Evolutionary conservation across 1,140 invertebrate genomes (phyloP), one percentile per base, ranked within the genome.

Genomic region (Zaprionus gabonicus): DNA sequence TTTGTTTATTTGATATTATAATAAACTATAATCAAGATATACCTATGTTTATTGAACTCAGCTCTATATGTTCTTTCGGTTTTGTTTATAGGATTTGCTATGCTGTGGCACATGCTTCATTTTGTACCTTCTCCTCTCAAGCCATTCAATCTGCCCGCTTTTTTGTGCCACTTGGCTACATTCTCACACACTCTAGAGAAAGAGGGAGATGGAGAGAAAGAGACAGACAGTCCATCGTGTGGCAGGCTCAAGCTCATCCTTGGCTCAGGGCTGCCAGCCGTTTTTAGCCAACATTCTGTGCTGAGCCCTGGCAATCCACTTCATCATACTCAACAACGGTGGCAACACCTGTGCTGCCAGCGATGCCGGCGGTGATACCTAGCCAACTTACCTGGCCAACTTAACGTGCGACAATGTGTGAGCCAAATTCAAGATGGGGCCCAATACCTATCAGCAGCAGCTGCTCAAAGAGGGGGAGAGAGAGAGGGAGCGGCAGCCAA

Each of bases 331-430:
- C 73, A 83, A 78, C 57, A 53, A 73, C 58, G 76, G 41, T 57
- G 83, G 55, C 64, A 83, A 62, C 84, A 82, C 67, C 76, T 86
- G 82, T 70, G 77, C 57, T 53, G 36, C 51, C 59, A 62, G 68
- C 53, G 46, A 31, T 25, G 38, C 51, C 59, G 62, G 68, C 31
- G 31, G 31, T 34, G 31, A 34, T 64, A 55, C 53, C 70, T 79
- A 75, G 71, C 71, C 62, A 53, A 46, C 75, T 56, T 64, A 59
- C 53, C 70, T 79, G 78, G 71, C 71, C 62, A 53, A 46, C 75
- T 59, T 64, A 51, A 64, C 62, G 20, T 86, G 82, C 71, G 84
- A 87, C 84, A 87, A 87, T 86, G 84, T 83, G 73, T 83, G 73
- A 80, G 77, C 72, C 84, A 86, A 87, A 80, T 72, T 71, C 31